Base-by-base conservation (phyloP, 1,140 invertebrate species). In the Pachyrhynchus sulphureomaculatus region DNA sequence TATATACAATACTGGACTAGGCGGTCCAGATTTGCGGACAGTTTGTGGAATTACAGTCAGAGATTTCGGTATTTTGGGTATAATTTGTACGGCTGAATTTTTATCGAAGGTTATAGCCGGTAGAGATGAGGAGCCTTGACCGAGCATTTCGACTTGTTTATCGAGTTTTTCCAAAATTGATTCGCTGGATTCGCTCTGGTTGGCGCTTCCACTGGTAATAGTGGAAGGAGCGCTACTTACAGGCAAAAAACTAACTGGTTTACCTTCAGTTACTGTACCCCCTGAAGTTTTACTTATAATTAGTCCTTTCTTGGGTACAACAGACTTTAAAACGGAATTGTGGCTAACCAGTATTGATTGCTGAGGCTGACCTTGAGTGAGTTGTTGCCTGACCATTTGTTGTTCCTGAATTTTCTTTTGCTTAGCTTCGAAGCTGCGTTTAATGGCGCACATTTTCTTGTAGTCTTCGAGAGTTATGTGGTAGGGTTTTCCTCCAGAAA, bases 51-150 rank as follows among this genome's bases (percentile, higher is more conserved):
- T 88, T 49, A 89, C 86, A 2, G 87, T 89, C 36, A 89, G 71
- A 1, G 86, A 88, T 72, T 88, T 88, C 9, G 88, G 88, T 69
- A 89, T 88, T 76, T 87, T 88, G 39, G 88, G 86, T 77, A 89
- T 76, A 58, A 67, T 60, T 61, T 71, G 67, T 13, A 64, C 39
- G 4, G 66, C 18, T 15, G 53, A 54, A 12, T 61, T 48, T 39
- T 55, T 57, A 18, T 64, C 56, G 4, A 55, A 18, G 6, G 36
- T 21, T 17, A 51, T 53, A 2, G 33, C 45, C 10, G 64, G 33
- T 55, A 49, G 36, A 41, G 56, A 49, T 18, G 59, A 41, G 4
- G 23, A 4, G 42, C 61, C 67, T 13, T 65, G 54, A 20, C 69
- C 72, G n/a, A 75, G 37, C n/a, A 69, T 72, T 51, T 72, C 73